Conservation (phyloP, 2,888 invertebrate species). For the Merodon equestris region DNA sequence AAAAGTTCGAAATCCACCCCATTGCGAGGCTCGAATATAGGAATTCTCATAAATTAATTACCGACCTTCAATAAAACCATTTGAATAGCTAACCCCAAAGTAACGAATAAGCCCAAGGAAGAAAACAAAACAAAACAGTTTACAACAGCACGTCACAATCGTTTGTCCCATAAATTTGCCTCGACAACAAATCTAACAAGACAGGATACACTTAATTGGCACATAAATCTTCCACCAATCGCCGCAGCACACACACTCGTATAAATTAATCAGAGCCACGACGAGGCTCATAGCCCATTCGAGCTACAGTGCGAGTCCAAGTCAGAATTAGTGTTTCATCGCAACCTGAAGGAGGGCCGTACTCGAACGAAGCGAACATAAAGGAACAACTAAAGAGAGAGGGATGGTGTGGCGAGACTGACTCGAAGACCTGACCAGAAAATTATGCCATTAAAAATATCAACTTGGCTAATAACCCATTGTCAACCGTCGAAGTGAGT, state of each 20-base stretch:
- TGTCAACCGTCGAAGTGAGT: constrained; percentile 60
- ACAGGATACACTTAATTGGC: constrained; percentile 69
- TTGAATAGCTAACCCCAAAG: constrained; percentile 54
- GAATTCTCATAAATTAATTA: constrained; percentile 65
- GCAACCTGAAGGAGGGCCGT: no score
- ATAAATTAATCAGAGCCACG: constrained; percentile 59
- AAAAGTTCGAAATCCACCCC: constrained; percentile 31
- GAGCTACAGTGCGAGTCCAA: no score
- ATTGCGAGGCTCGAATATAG: constrained; percentile 38
- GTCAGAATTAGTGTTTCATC: no score
- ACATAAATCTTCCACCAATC: constrained; percentile 67
- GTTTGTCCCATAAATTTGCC: constrained; percentile 68
- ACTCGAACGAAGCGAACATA: no score
- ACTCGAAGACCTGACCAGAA: constrained; percentile 58
- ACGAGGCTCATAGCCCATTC: background rate
- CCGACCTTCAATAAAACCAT: constrained; percentile 63
- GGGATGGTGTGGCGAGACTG: constrained; percentile 30
- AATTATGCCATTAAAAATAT: constrained; percentile 64
- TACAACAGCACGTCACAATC: constrained; percentile 68
- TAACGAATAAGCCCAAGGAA: constrained; percentile 17
- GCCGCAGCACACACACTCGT: constrained; percentile 60
- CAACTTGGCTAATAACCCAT: constrained; percentile 66
- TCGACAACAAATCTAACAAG: constrained; percentile 68
- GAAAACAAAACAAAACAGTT: constrained; percentile 64
- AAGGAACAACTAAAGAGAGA: no score